phyloP scores from a whole-genome alignment of 1,140 invertebrate species.

The Heterodera schachtii region DNA sequence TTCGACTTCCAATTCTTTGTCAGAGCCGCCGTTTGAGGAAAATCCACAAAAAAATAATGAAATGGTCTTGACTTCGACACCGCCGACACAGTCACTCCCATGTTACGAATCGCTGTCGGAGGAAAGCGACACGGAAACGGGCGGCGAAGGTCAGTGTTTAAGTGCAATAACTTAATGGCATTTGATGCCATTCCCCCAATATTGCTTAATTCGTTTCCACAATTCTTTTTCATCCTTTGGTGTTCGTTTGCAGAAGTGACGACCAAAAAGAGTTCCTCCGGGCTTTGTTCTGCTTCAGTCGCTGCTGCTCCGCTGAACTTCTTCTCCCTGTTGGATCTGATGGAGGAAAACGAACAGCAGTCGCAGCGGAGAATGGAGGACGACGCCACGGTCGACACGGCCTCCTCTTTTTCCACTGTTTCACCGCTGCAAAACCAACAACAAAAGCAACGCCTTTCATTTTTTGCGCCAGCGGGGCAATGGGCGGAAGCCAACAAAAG shows the following conservation, averaged over 20 bases:
- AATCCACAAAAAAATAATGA: not conserved
- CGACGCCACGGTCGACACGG: not conserved
- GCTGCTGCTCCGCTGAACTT: constrained; percentile 22
- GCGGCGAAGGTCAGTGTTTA: not conserved
- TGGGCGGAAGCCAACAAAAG: constrained; percentile 1
- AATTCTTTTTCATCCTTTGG: no score
- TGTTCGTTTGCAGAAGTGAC: not conserved
- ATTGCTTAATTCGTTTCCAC: no score
- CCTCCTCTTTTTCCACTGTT: not conserved
- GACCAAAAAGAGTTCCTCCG: not conserved
- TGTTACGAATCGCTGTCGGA: constrained; percentile 45
- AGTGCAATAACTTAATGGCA: no score
- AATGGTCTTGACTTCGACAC: not conserved
- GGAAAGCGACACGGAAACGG: constrained; percentile 25
- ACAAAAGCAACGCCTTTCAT: constrained; percentile 12
- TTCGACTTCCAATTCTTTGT: not conserved
- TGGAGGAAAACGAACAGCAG: constrained; percentile 18
- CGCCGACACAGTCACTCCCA: constrained; percentile 31
- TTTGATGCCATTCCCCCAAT: no score
- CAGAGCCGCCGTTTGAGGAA: not conserved
- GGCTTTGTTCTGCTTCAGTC: not conserved
- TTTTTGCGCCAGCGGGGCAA: not conserved
- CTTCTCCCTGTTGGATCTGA: constrained; percentile 25
- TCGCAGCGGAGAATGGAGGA: not conserved
- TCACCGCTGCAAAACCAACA: not conserved